Conservation (phyloP, 1,140 invertebrate genomes). For the Zaprionus inermis region DNA sequence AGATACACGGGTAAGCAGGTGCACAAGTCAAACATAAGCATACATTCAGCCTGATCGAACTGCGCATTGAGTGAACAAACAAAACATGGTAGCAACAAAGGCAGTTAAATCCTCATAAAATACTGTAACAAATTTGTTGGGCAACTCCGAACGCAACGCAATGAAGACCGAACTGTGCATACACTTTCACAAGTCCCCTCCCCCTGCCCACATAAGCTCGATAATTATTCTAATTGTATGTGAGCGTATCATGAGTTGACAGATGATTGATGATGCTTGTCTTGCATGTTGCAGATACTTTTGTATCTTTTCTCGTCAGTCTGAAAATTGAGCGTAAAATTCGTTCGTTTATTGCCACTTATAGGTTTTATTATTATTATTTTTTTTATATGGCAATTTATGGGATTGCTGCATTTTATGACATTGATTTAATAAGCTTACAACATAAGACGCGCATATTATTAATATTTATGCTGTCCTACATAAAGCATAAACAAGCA, state of each 20-base stretch:
- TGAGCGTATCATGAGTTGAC: not conserved
- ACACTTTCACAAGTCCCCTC: conserved; percentile 14
- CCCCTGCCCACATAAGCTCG: not conserved
- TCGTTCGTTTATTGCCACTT: conserved; percentile 42
- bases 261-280: not conserved
- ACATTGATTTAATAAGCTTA: conserved; percentile 43
- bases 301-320: not conserved
- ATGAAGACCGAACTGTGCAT: conserved; percentile 26
- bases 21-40: conserved; percentile 44
- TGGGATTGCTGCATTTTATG: conserved; percentile 55
- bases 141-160: conserved; percentile 38
- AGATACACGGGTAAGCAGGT: conserved; percentile 51
- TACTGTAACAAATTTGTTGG: conserved; percentile 79
- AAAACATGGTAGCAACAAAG: conserved; percentile 77
- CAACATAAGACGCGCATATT: conserved; percentile 50
- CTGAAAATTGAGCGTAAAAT: conserved; percentile 46
- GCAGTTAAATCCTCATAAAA: conserved; percentile 79
- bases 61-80: conserved; percentile 51
- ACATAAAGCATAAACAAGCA: conserved; percentile 63
- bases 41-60: conserved; percentile 55
- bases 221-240: not conserved
- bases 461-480: conserved; percentile 74
- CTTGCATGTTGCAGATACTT: not conserved
- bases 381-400: conserved; percentile 47
- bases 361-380: conserved; percentile 29